Percentiles rank a stretch among this genome's conserved stretches.
These are phyloP conservation scores for Embiotoca jacksoni DNA, from an alignment of 2,113 vertebrate species.

Conservation along the genomic window DNA sequence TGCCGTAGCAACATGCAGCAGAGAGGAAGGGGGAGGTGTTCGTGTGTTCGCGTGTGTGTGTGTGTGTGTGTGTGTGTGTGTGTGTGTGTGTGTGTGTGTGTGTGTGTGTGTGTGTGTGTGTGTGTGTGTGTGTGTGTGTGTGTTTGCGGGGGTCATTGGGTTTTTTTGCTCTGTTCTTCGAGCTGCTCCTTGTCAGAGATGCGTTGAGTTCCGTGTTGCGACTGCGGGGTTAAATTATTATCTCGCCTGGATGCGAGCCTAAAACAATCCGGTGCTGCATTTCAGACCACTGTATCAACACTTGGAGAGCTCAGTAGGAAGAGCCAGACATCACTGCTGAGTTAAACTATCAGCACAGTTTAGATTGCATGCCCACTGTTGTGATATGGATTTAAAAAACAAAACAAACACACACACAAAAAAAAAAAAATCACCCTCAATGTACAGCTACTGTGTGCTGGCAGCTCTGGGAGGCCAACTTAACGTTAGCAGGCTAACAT, in stretches of 20 bases:
- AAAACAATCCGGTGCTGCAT: slow-evolving; percentile 33
- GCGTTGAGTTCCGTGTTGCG: slow-evolving; percentile 37
- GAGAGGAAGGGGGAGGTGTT: slow-evolving; percentile 55
- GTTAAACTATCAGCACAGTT: slow-evolving; percentile 4
- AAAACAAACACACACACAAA: too few relatives aligned
- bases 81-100: slow-evolving; percentile 46
- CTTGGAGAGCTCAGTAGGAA: slow-evolving; percentile 2
- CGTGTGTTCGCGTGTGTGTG: slow-evolving; percentile 15
- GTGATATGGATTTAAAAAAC: neutral
- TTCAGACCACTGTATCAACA: slow-evolving; percentile 41
- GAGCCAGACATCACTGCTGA: slow-evolving; percentile 13
- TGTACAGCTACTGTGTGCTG: too few relatives aligned
- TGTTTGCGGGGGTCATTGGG: slow-evolving; percentile 61
- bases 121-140: slow-evolving; percentile 19
- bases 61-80: slow-evolving; percentile 1
- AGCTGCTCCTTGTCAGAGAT: slow-evolving; percentile 50
- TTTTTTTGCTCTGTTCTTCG: slow-evolving; percentile 56
- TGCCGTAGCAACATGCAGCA: slow-evolving; percentile 67
- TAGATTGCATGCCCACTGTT: slow-evolving; percentile 7
- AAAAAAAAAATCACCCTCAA: too few relatives aligned
- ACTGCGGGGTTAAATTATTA: slow-evolving; percentile 59
- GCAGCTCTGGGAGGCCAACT: neutral
- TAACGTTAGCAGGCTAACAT: neutral
- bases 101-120: slow-evolving; percentile 17
- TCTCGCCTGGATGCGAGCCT: slow-evolving; percentile 45